These are phyloP conservation scores for Sphecodes monilicornis DNA, from an alignment of 2,888 invertebrate genomes.

Conservation along the genomic window DNA sequence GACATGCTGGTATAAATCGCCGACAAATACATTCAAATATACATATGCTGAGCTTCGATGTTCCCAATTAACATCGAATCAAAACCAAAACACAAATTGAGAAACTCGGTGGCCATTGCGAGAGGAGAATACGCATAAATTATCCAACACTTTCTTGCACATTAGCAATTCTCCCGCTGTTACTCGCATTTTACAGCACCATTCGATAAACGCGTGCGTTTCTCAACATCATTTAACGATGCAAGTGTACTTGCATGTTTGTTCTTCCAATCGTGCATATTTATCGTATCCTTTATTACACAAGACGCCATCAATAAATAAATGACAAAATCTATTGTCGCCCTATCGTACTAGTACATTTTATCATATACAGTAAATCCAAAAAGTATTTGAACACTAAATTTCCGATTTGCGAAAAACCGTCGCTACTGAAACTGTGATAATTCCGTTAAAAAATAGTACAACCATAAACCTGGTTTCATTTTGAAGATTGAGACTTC, in stretches of 20 bases:
- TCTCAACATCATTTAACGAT: neutral
- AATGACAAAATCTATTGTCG: too few species aligned
- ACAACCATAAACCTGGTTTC: too few species aligned
- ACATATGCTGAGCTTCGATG: neutral
- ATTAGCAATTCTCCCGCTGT: neutral
- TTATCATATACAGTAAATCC: too few species aligned
- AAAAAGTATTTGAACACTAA: too few species aligned
- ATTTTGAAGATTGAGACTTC: too few species aligned
- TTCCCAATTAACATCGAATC: neutral
- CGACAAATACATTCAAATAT: neutral
- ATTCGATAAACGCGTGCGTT: slow-evolving; percentile 11
- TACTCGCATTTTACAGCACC: neutral
- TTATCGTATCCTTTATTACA: neutral
- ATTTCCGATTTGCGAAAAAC: too few species aligned
- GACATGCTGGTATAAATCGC: neutral
- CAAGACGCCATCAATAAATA: neutral
- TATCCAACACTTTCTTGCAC: slow-evolving; percentile 24
- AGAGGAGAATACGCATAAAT: slow-evolving; percentile 28
- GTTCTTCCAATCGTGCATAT: neutral
- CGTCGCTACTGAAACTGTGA: too few species aligned
- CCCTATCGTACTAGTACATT: too few species aligned
- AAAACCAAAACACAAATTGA: neutral
- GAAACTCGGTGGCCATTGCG: neutral
- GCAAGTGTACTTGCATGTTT: slow-evolving; percentile 13
- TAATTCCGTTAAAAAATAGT: too few species aligned